These are phyloP conservation scores for Neogale vison DNA, from an alignment of 2,113 vertebrate genomes.

Conservation along the genomic window DNA sequence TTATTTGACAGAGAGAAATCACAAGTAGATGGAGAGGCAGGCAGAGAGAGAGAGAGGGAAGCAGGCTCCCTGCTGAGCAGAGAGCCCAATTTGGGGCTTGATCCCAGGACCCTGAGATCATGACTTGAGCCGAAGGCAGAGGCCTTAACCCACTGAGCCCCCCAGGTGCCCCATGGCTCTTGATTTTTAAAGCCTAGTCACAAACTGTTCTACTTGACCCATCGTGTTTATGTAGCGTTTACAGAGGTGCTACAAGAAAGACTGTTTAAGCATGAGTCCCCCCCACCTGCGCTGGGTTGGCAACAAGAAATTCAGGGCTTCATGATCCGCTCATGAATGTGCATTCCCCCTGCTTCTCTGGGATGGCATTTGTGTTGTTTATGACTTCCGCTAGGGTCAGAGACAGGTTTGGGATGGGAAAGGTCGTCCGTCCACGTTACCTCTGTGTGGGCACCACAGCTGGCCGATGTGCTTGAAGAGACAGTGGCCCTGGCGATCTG, in stretches of 20 bases:
- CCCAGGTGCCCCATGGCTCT: no score
- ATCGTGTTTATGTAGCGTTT: not conserved
- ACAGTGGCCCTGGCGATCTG: not conserved
- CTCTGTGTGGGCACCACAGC: not conserved
- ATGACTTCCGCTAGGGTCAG: not conserved
- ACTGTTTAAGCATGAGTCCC: not conserved
- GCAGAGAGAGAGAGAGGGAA: accelerated
- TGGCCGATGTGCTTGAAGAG: not conserved
- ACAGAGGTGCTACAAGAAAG: not conserved
- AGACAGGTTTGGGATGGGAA: not conserved
- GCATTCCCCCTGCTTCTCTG: not conserved
- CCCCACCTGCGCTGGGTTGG: no score
- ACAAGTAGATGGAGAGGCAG: no score
- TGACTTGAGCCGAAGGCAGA: no score
- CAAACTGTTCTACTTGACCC: not conserved
- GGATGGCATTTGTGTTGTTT: not conserved
- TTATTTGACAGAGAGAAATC: no score
- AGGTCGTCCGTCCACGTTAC: not conserved
- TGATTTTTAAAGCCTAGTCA: not conserved
- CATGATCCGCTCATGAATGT: not conserved
- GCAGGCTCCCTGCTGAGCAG: no score
- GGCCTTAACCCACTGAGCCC: no score
- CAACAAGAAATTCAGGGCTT: not conserved
- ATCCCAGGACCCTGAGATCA: no score
- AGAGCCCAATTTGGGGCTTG: no score